These are phyloP conservation scores for Drosophila tani DNA, from an alignment of 1,140 invertebrate species.

Conservation along the genomic window DNA sequence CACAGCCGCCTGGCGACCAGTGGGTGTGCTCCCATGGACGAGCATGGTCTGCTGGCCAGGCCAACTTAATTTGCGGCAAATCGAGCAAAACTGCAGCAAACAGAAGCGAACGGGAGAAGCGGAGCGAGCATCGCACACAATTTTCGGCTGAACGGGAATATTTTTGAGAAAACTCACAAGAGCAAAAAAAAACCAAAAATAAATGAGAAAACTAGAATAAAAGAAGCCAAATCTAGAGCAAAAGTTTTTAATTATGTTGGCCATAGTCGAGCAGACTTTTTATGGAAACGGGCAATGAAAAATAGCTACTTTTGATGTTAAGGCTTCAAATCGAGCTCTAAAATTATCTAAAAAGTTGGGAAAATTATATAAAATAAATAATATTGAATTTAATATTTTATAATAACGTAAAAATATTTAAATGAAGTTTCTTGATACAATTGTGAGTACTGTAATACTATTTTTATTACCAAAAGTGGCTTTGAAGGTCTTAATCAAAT, in stretches of 20 bases:
- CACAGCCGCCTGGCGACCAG: slow-evolving; percentile 35
- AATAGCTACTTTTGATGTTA: not conserved
- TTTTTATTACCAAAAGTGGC: not conserved
- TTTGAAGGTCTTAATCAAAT: not conserved
- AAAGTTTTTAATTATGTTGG: slow-evolving; percentile 37
- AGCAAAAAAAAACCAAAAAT: slow-evolving; percentile 2
- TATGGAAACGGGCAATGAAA: not conserved
- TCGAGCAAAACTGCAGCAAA: slow-evolving; percentile 77
- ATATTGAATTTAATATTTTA: too few relatives aligned
- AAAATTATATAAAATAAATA: not conserved
- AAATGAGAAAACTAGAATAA: not conserved
- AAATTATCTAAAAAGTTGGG: too few relatives aligned
- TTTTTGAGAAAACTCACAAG: slow-evolving; percentile 25
- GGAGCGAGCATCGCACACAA: slow-evolving; percentile 12
- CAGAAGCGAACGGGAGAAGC: slow-evolving; percentile 49
- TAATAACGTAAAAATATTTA: too few relatives aligned
- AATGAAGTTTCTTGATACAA: too few relatives aligned
- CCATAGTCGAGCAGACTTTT: not conserved
- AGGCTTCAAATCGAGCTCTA: not conserved
- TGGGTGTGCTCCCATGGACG: slow-evolving; percentile 13
- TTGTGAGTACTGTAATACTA: too few relatives aligned
- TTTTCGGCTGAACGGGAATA: slow-evolving; percentile 23
- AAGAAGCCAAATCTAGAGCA: slow-evolving; percentile 26
- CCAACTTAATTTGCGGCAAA: slow-evolving; percentile 80
- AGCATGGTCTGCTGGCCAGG: slow-evolving; percentile 69